phyloP scores from a whole-genome alignment of 2,888 invertebrate species.

The Maniola hyperantus region DNA sequence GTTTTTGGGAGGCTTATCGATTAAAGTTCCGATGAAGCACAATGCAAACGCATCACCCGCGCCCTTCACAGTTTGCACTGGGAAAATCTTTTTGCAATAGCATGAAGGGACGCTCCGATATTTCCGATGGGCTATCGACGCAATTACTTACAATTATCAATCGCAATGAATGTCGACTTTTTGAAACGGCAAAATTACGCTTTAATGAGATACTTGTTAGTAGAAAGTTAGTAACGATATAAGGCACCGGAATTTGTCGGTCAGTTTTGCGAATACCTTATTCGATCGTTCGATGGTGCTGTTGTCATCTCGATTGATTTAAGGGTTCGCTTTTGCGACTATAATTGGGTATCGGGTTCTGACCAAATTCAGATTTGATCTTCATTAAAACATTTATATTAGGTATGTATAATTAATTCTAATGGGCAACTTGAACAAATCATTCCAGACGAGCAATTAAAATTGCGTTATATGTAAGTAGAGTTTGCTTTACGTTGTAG shows the following conservation, averaged over 20 bases:
- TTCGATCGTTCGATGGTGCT: conserved; percentile 42
- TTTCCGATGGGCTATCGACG: conserved; percentile 16
- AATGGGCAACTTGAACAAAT: conserved; percentile 9
- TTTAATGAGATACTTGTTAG: conserved; percentile 37
- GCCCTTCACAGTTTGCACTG: conserved; percentile 3
- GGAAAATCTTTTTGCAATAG: conserved; percentile 22
- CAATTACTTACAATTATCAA: conserved; percentile 31
- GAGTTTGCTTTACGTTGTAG: not conserved
- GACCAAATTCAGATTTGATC: conserved; percentile 33
- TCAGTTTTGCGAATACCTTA: conserved; percentile 46
- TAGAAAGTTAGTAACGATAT: conserved; percentile 14
- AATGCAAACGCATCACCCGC: conserved; percentile 3
- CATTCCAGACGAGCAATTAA: conserved; percentile 2
- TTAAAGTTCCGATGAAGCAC: conserved; percentile 13
- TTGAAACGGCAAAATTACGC: conserved; percentile 26
- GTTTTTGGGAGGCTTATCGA: conserved; percentile 15
- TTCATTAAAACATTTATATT: conserved; percentile 35
- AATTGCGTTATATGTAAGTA: not conserved
- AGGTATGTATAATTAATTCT: conserved; percentile 22
- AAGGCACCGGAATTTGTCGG: conserved; percentile 46
- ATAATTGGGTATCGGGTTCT: conserved; percentile 46
- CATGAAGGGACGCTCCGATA: conserved; percentile 21
- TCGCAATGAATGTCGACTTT: conserved; percentile 30
- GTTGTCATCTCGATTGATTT: conserved; percentile 58
- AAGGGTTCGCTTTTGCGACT: conserved; percentile 53